phyloP scores from a whole-genome alignment of 2,888 invertebrate species.

The Amiota minor region DNA sequence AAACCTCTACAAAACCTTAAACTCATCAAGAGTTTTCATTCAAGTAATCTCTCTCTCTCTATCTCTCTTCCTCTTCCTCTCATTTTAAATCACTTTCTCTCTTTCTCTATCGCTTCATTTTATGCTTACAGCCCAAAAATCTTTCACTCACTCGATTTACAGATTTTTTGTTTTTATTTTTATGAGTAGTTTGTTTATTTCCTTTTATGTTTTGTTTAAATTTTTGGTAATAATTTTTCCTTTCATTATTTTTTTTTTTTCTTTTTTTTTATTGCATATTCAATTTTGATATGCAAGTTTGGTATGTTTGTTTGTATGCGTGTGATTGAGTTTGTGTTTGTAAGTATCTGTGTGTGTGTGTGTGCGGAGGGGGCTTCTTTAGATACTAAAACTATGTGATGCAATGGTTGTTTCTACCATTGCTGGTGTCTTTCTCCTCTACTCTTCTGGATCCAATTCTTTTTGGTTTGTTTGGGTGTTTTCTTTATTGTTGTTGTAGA shows the following conservation, averaged over 20 bases:
- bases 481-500: not conserved
- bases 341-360: not conserved
- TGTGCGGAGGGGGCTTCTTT: too few species aligned
- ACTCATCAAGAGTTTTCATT: too few species aligned
- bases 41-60: not conserved
- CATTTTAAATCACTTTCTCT: not conserved
- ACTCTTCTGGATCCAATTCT: too few species aligned
- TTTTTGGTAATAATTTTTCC: not conserved
- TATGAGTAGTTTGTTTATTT: slow-evolving; percentile 36
- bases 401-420: too few species aligned
- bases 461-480: too few species aligned
- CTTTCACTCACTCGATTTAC: not conserved
- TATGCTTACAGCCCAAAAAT: too few species aligned
- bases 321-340: not conserved
- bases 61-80: not conserved
- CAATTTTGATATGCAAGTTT: not conserved
- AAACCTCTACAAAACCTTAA: too few species aligned
- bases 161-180: slow-evolving; percentile 13
- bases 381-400: too few species aligned
- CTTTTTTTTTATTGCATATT: slow-evolving; percentile 6
- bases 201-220: slow-evolving; percentile 22
- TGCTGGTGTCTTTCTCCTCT: too few species aligned
- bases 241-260: not conserved
- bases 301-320: not conserved
- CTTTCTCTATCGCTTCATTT: not conserved